These are phyloP conservation scores for Andrena praecox DNA, from an alignment of 2,888 invertebrate genomes.

Conservation along the genomic window DNA sequence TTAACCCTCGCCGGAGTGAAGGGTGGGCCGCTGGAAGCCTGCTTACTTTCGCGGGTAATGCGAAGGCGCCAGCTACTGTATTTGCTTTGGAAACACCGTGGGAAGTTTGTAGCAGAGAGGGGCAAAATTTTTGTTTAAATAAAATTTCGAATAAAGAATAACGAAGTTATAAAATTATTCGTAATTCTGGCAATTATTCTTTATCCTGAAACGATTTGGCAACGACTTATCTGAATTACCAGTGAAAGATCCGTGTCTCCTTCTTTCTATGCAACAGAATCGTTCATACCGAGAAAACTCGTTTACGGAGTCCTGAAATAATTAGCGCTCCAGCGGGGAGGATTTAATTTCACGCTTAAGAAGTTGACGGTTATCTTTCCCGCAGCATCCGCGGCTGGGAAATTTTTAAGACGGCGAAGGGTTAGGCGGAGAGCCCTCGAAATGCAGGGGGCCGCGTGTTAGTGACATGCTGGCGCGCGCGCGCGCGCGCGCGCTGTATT, in stretches of 20 bases:
- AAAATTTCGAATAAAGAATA: background rate
- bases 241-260: too few relatives aligned
- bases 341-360: slow-evolving; percentile 20
- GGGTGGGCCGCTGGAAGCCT: too few relatives aligned
- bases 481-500: slow-evolving; percentile 37
- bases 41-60: too few relatives aligned
- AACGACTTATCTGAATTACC: too few relatives aligned
- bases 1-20: too few relatives aligned
- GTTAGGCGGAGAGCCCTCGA: slow-evolving; percentile 35
- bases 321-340: background rate
- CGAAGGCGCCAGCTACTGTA: too few relatives aligned
- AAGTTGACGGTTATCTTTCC: slow-evolving; percentile 27
- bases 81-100: too few relatives aligned
- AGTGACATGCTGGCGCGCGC: slow-evolving; percentile 60
- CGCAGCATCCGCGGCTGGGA: background rate
- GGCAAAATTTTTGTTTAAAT: too few relatives aligned
- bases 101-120: too few relatives aligned
- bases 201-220: background rate
- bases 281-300: too few relatives aligned
- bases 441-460: slow-evolving; percentile 54
- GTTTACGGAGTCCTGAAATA: background rate
- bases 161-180: background rate
- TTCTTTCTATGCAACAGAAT: too few relatives aligned
- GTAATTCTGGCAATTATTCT: background rate
- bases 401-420: slow-evolving; percentile 41